Base-by-base conservation (phyloP, 2,797 vertebrate genomes). In the Linurgus olivaceus region DNA sequence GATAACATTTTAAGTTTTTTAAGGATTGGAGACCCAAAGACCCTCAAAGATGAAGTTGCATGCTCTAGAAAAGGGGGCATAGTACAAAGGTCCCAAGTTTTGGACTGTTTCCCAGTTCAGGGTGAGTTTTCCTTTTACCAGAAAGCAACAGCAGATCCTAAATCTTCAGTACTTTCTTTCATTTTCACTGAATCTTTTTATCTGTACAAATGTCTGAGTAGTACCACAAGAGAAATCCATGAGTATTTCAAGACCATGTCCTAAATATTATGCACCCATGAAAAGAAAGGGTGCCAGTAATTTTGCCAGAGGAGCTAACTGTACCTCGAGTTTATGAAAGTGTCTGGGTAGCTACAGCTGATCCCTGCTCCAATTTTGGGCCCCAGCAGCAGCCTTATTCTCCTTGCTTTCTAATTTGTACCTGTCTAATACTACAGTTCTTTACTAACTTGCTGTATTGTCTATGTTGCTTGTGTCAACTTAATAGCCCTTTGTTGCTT, bases 401-500 rank as follows among this genome's bases (percentile, higher is more conserved):
- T 95, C 71, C 73, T 94, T 86, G 26, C 68, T 95, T 80, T 70
- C 91, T 90, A 59, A 82, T 86, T 63, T 96, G 23, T 77, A 42
- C 13, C 25, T 82, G 38, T 81, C 89, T 97, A 94, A 96, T 63
- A 4, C 84, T 94, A 11, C 29, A 18, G 57, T 91, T 96, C 92
- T 93, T 89, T 87, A 98, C 97, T 98, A 98, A 98, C 94, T 94
- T 94, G 47, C 91, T 96, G 20, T 96, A 62, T 68, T 97, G 95
- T 98, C 98, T 98, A 74, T 97, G 87, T 97, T 96, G 90, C 84
- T 91, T 97, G 86, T 97, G 96, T 97, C 96, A 97, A 98, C 97
- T 97, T 98, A 98, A 98, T 97, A 97, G 98, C 96, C 77, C 96
- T 97, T 96, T 98, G 97, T 98, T n/a, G 73, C 98, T 98, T 98